Base-by-base conservation (phyloP, 2,797 vertebrate species). In the Sebastes goodei region DNA sequence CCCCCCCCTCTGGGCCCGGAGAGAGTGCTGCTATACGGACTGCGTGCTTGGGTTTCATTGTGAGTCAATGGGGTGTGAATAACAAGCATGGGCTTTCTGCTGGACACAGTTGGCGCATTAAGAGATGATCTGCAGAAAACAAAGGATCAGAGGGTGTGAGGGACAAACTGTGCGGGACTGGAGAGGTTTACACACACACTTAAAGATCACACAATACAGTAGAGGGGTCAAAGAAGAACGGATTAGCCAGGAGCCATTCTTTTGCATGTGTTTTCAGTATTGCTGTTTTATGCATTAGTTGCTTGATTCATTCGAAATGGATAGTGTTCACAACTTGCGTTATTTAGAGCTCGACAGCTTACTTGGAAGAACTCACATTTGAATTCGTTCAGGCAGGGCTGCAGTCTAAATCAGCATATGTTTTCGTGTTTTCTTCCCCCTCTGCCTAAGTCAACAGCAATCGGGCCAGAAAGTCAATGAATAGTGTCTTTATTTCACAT, bases 401-500 rank as follows among this genome's bases (percentile, higher is more conserved):
- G 81, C 57, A 55, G 79, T 84, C 87, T 85, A 90, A 93, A 92
- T 89, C 89, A 89, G 88, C 86, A 89, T 71, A 86, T 93, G 91
- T 94, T 94, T 94, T 93, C 82, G 55, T 93, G 90, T 92, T 93
- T 94, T 91, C 83, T 83, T 86, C 91, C 80, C 80, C 74, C 74
- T 80, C 81, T 76, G 76, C 89, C 84, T 89, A 86, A 92, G 88
- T 93, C 90, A 93, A 94, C 91, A 93, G 84, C 35, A 76, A 84
- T 85, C 7, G 14, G 71, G 91, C 89, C 91, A 91, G 87, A 32
- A 29, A 85, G 86, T 81, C 86, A 84, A 77, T 95, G 93, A 95
- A 95, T 94, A 60, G 89, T 88, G 92, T 91, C 94, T 94, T 94
- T 94, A 94, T 94, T 86, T 86, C 46, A 61, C 71, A 60, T 63